Evolutionary conservation across 2,888 invertebrate species (phyloP).

Genomic region (Allolobophora icterica): DNA sequence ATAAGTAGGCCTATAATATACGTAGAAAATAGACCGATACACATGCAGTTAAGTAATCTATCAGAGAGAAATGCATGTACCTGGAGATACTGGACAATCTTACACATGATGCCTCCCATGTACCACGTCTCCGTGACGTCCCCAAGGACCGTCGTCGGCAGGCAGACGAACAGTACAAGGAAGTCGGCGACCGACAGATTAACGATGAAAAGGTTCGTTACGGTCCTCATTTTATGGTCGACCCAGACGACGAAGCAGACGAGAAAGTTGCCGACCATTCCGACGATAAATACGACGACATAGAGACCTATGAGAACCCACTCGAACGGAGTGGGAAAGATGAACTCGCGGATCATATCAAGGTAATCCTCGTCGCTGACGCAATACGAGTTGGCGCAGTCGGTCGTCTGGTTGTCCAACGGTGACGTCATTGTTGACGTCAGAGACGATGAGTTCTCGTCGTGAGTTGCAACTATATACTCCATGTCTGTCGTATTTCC

Average conservation of each 20-base stretch:
- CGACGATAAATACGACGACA: constrained; percentile 79
- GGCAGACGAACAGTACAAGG: constrained; percentile 84
- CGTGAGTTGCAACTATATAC: neutral
- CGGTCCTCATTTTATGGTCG: constrained; percentile 87
- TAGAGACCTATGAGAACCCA: constrained; percentile 77
- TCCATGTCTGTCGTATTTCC: neutral
- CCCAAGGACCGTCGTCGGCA: constrained; percentile 86
- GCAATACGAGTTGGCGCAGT: constrained; percentile 49
- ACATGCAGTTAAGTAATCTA: neutral
- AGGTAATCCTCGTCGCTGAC: constrained; percentile 51
- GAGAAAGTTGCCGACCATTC: constrained; percentile 83
- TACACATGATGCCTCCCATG: constrained; percentile 84
- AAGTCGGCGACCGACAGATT: constrained; percentile 86
- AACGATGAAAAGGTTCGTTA: constrained; percentile 91
- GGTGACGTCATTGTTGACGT: neutral
- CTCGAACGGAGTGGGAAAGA: constrained; percentile 48
- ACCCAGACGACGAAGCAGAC: constrained; percentile 88
- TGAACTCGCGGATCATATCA: constrained; percentile 52
- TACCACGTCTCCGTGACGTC: constrained; percentile 94
- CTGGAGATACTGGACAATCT: constrained; percentile 86
- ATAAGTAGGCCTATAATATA: neutral
- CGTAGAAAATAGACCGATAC: too few relatives aligned
- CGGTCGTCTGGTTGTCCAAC: constrained; percentile 25
- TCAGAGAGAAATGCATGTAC: constrained; percentile 67
- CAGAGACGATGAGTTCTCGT: neutral